phyloP scores from a whole-genome alignment of 2,797 vertebrate species.

The Mycteria americana region DNA sequence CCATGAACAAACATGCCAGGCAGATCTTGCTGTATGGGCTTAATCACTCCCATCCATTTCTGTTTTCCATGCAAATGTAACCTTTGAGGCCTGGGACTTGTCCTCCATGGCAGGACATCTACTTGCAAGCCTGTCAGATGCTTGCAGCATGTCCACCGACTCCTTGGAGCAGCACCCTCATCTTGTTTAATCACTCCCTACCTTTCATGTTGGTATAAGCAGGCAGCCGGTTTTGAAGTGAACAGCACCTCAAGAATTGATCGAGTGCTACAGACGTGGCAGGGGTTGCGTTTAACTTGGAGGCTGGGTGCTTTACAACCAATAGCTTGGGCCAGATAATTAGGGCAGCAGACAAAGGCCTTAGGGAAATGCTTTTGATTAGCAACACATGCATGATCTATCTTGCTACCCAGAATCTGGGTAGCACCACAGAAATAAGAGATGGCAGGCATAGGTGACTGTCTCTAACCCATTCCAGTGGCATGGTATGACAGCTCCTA shows the following conservation, averaged over 20 bases:
- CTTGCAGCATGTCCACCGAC: not conserved
- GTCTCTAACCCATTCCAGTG: not conserved
- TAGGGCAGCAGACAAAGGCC: not conserved
- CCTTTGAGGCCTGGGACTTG: not conserved
- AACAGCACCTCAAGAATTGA: not conserved
- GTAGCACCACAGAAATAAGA: not conserved
- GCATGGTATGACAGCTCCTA: not conserved
- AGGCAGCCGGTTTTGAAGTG: not conserved
- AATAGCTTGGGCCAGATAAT: not conserved
- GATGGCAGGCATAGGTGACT: not conserved
- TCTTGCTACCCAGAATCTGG: not conserved
- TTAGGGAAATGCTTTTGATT: not conserved
- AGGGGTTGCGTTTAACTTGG: not conserved
- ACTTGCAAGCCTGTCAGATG: not conserved
- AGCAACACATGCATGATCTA: not conserved
- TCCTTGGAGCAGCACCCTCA: not conserved
- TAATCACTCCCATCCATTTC: not conserved
- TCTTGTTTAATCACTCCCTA: not conserved
- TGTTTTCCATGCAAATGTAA: slow-evolving; percentile 23
- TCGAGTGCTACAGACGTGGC: fast-evolving
- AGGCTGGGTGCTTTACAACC: not conserved
- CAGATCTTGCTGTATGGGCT: not conserved
- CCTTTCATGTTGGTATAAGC: not conserved
- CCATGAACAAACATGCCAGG: not conserved
- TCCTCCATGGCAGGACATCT: not conserved